Evolutionary conservation across 2,888 invertebrate species (phyloP), one percentile per base, ranked within the genome.

Genomic region (Furcula furcula): DNA sequence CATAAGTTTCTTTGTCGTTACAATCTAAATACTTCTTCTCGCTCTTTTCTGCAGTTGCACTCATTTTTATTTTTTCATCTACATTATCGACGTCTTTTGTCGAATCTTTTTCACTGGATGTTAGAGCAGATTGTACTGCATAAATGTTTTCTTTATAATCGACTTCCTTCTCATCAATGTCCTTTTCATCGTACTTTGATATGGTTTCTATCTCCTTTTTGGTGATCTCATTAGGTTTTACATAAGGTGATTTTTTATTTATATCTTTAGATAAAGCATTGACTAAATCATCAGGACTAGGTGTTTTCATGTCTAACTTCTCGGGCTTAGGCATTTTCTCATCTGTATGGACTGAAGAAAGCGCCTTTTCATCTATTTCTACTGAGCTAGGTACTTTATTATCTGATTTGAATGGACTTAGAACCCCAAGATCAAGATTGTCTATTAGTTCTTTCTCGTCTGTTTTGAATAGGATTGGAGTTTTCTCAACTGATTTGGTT

Each of bases 81-180:
- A 11, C 4, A 7, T 33, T 29, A 11, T 28, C 7, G 4, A 19
- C 25, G 48, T 34, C 42, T 22, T 34, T 31, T 4, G 15, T 0
- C 0, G 7, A 15, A 4, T 29, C 6, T 19, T 29, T 18, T 10
- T 26, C 26, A 31, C 18, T 14, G 7, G 2, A 3, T 4, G 29
- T 19, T 2, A 7, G 6, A 6, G 11, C n/a, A 5, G 7, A 7
- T 27, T 38, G 27, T 5, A 36, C 29, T 21, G 36, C 33, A 27
- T 35, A 30, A 6, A 13, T 7, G 4, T 9, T 2, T 21, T 21
- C 4, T n/a, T 21, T n/a, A n/a, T n/a, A n/a, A n/a, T n/a, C 14
- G 2, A n/a, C 33, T 42, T 64, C 64, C 15, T 52, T 51, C 40
- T 65, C 58, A 34, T 68, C 65, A 11, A 60, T 48, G 27, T 65